Evolutionary conservation across 2,888 invertebrate species (phyloP), one percentile per base, ranked within the genome.

Genomic region (Cheilosia soror): DNA sequence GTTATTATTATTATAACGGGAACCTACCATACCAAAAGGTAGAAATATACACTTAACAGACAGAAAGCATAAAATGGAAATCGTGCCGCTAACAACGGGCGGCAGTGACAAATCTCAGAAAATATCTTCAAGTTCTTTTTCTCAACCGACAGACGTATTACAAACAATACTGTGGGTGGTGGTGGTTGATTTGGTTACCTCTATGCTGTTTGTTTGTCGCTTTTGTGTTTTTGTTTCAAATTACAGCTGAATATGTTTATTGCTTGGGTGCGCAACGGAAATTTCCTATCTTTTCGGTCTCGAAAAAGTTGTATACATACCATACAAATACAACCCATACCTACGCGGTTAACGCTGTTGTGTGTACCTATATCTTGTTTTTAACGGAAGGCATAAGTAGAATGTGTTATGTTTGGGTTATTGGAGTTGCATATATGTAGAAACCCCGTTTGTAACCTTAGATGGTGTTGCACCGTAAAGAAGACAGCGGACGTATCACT

Each of bases 41-140:
- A 62, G 58, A 65, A 78, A 57, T 55, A 65, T 37, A 63, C 68
- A 81, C 63, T 81, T 57, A 76, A 76, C 69, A 31, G 63, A 44
- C 58, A 37, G 76, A 69, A 49, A 76, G 68, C 68, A 63, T 69
- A 76, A 69, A 81, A 63, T 69, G 55, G 62, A 71, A 76, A 76
- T 72, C 58, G 77, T 82, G 31, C 77, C 77, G 65, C 25, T 58
- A 76, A 29, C 57, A 58, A 69, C 57, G 58, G 76, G 76, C 42
- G 37, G 51, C 51, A 65, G n/a, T 31, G 44, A 71, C 65, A 77
- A 77, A 77, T 77, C 77, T 77, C 29, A 13, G 42, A 72, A 65
- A 76, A 76, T 76, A 71, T 82, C 60, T 77, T 73, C 42, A 79
- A 73, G 31, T 60, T 65, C n/a, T 60, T 29, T 73, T 66, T 53